phyloP scores from a whole-genome alignment of 2,797 vertebrate genomes.

The Pangasius sanitwongsei region DNA sequence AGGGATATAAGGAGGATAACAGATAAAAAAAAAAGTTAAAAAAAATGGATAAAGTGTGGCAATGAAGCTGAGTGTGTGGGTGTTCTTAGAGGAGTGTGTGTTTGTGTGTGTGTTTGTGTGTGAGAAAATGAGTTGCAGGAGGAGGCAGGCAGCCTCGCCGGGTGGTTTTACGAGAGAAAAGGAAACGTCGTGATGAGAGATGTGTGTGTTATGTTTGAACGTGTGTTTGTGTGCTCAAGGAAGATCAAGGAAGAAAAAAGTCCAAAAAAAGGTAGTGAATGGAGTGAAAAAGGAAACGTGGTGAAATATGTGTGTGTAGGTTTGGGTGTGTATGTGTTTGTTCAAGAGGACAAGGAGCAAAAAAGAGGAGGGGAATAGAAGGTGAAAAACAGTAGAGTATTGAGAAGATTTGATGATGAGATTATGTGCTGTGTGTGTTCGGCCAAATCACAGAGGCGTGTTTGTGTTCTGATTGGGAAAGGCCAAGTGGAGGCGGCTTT shows the following conservation, averaged over 20 bases:
- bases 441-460: conserved; percentile 78
- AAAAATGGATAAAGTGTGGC: not conserved
- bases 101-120: conserved; percentile 16
- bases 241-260: conserved; percentile 28
- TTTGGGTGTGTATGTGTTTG: conserved; percentile 17
- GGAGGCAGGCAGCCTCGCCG: not conserved
- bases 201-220: not conserved
- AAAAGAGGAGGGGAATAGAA: conserved; percentile 23
- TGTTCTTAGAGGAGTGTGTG: not conserved
- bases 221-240: not conserved
- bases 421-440: conserved; percentile 37
- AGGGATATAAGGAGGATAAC: not conserved
- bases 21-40: not conserved
- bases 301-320: conserved; percentile 4
- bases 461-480: conserved; percentile 77
- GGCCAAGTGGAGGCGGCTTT: conserved; percentile 72
- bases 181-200: conserved; percentile 6
- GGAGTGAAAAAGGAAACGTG: conserved; percentile 3
- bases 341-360: not conserved
- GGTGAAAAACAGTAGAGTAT: conserved; percentile 44
- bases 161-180: conserved; percentile 14
- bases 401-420: conserved; percentile 33
- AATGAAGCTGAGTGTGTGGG: conserved; percentile 10
- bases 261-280: conserved; percentile 1
- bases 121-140: conserved; percentile 10